phyloP scores from a whole-genome alignment of 2,113 vertebrate species.

The Triplophysa siluroides region DNA sequence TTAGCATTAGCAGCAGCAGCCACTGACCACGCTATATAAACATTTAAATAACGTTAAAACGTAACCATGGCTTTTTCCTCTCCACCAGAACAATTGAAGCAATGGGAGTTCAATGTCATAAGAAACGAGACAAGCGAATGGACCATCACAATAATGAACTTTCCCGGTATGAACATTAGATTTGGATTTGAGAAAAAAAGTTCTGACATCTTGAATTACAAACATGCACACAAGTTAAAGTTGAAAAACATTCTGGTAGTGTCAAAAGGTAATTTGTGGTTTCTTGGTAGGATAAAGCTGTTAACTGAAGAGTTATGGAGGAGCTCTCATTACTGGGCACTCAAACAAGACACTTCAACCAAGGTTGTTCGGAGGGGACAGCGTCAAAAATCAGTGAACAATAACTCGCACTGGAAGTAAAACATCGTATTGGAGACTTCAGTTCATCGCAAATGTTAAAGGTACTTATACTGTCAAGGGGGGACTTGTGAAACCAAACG shows the following conservation, averaged over 20 bases:
- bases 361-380: constrained; percentile 1
- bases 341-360: not conserved
- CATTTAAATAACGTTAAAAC: constrained; percentile 61
- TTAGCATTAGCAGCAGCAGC: constrained; percentile 41
- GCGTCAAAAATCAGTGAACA: not conserved
- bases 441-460: not conserved
- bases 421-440: not conserved
- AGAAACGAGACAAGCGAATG: constrained; percentile 65
- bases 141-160: constrained; percentile 57
- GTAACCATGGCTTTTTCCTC: constrained; percentile 60
- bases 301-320: constrained; percentile 9
- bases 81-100: constrained; percentile 62
- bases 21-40: constrained; percentile 54
- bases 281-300: not conserved
- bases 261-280: too few relatives aligned
- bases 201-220: not conserved
- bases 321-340: constrained; percentile 9
- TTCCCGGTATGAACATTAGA: constrained; percentile 23
- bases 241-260: too few relatives aligned
- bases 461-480: too few relatives aligned
- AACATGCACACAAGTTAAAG: not conserved
- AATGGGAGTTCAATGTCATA: constrained; percentile 53
- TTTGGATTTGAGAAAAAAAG: not conserved
- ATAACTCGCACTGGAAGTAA: not conserved
- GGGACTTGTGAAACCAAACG: too few relatives aligned